Evolutionary conservation across 2,888 invertebrate genomes (phyloP), one percentile per base, ranked within the genome.

Genomic region (Nycteola revayana): DNA sequence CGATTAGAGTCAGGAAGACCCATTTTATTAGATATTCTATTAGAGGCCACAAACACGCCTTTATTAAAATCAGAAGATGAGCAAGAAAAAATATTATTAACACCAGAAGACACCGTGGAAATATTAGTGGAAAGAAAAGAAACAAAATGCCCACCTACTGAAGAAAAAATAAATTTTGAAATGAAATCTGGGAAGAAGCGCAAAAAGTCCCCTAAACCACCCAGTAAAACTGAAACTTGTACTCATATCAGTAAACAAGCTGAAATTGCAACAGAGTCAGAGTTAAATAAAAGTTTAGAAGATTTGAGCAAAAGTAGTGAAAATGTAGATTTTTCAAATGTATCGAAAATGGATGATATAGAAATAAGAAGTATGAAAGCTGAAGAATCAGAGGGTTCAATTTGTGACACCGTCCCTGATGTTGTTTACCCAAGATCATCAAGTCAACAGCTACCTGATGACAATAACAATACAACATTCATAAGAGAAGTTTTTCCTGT

Each of bases 381-480:
- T 10, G 70, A 70, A 14, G 72, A 72, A 40, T 44, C 66, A 5
- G 63, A 75, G 41, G 50, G 58, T 9, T 59, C 60, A 8, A 39
- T 49, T 36, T 67, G 59, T 51, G 74, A 76, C n/a, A 43, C 52
- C 1, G 57, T 68, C 10, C 81, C 87, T 14, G 82, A 84, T 45
- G 67, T 87, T 9, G 68, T 77, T 9, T 69, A 78, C 25, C 75
- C 82, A 22, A 66, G 81, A 28, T 75, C 85, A 7, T 54, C 65
- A 10, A 87, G 84, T 42, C 77, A 84, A 41, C 71, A 75, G 40
- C 30, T 55, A 10, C 36, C 64, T 7, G 75, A 80, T 32, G 52
- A 66, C 37, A 79, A 80, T 39, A 87, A 84, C 28, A 85, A 81
- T 36, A 80, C 65, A 24, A 79, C 64, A 31, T 27, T 70, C 1